Percentiles rank a stretch among this genome's conserved stretches.
Evolutionary conservation across 2,888 invertebrate genomes (phyloP).

Genomic region (Agonopterix arenella): DNA sequence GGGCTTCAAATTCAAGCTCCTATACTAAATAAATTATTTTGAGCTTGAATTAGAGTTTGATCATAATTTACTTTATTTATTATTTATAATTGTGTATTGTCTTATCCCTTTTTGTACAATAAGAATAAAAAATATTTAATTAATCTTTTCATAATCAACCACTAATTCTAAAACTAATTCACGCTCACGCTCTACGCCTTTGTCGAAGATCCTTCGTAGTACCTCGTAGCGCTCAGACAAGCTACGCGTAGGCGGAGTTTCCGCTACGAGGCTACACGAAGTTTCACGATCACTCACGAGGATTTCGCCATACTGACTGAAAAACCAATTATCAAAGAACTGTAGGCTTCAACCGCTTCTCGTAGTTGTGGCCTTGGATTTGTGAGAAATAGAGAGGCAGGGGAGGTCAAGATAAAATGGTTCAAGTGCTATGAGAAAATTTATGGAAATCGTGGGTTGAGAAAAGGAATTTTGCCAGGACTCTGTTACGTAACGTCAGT

Average conservation of each 20-base stretch:
- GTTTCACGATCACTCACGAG: conserved; percentile 46
- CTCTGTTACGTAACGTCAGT: conserved; percentile 69
- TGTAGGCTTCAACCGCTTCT: background rate
- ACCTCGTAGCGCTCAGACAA: conserved; percentile 10
- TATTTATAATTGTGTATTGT: too few relatives aligned
- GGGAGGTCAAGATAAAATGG: conserved; percentile 34
- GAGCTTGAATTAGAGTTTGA: too few relatives aligned
- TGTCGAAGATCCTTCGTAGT: conserved; percentile 21
- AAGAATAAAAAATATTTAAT: too few relatives aligned
- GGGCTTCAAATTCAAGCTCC: too few relatives aligned
- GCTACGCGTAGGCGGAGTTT: conserved; percentile 52
- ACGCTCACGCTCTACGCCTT: conserved; percentile 18
- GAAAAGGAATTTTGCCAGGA: conserved; percentile 52
- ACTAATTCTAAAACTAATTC: background rate
- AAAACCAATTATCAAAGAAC: conserved; percentile 30
- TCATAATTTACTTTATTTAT: too few relatives aligned
- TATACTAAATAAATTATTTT: too few relatives aligned
- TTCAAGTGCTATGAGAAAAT: conserved; percentile 31
- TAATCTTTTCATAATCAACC: too few relatives aligned
- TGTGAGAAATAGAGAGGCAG: conserved; percentile 9
- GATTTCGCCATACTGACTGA: conserved; percentile 17
- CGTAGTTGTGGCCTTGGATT: too few relatives aligned
- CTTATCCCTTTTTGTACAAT: too few relatives aligned
- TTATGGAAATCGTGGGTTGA: conserved; percentile 39
- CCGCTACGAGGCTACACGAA: conserved; percentile 32